These are phyloP conservation scores for Archocentrus centrarchus DNA, from an alignment of 2,113 vertebrate genomes.

Conservation along the genomic window DNA sequence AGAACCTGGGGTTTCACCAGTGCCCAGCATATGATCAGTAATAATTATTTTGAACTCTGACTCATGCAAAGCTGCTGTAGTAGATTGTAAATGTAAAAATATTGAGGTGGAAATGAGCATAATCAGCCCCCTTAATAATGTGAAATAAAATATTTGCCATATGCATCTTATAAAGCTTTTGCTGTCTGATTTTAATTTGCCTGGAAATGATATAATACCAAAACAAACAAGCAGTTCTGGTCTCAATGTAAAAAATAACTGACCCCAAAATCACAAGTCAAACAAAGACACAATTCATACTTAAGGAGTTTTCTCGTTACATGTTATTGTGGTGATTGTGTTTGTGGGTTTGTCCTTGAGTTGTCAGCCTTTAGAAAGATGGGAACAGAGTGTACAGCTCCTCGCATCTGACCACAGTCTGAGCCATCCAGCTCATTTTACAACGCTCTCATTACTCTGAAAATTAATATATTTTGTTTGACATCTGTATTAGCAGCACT, in stretches of 20 bases:
- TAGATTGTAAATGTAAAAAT: not conserved
- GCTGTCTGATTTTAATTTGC: too few relatives aligned
- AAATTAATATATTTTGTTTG: not conserved
- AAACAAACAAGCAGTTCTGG: too few relatives aligned
- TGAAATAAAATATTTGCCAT: not conserved
- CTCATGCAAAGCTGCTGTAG: not conserved
- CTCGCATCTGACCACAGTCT: slow-evolving; percentile 9
- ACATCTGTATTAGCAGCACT: not conserved
- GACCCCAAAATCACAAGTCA: too few relatives aligned
- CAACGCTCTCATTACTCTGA: not conserved
- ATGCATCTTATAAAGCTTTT: too few relatives aligned
- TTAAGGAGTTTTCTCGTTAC: not conserved
- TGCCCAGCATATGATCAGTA: not conserved
- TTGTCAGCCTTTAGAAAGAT: slow-evolving; percentile 6
- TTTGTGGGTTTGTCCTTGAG: slow-evolving; percentile 8
- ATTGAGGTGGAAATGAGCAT: not conserved
- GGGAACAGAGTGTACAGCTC: not conserved
- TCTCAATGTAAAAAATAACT: not conserved
- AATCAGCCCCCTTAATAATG: not conserved
- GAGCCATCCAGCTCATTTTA: slow-evolving; percentile 3
- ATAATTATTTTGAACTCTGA: not conserved
- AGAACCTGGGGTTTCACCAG: not conserved
- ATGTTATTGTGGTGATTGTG: not conserved
- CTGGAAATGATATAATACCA: too few relatives aligned
- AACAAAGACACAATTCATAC: too few relatives aligned